Evolutionary conservation across 2,113 vertebrate genomes (phyloP).

Genomic region (Zosterops lateralis): DNA sequence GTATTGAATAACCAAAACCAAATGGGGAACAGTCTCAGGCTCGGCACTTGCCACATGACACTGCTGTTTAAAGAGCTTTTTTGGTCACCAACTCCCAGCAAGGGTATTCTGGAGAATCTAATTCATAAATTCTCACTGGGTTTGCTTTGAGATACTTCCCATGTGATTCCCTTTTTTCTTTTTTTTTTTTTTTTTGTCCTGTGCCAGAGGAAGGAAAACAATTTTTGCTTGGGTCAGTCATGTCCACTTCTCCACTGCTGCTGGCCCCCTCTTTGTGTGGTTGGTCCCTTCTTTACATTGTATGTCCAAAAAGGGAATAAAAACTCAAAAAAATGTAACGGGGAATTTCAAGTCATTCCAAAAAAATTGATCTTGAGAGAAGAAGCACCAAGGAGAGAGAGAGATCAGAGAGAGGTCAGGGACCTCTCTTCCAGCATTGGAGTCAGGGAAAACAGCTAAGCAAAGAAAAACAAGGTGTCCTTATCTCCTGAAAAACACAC

Average conservation of each 20-base stretch:
- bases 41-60: not conserved
- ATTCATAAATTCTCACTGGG: constrained; percentile 38
- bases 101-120: not conserved
- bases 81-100: constrained; percentile 35
- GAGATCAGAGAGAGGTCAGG: not conserved
- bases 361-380: not conserved
- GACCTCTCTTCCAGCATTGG: not conserved
- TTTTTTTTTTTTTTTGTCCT: not conserved
- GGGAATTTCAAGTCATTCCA: not conserved
- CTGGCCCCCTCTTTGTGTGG: not conserved
- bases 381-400: not conserved
- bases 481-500: not conserved
- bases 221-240: not conserved
- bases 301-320: not conserved
- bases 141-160: not conserved
- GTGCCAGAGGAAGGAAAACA: not conserved
- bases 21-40: constrained; percentile 35
- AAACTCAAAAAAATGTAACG: not conserved
- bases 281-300: not conserved
- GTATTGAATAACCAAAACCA: constrained; percentile 55
- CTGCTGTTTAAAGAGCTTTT: constrained; percentile 35
- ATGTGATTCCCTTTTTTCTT: not conserved
- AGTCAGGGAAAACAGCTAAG: not conserved
- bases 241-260: not conserved
- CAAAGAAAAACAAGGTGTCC: not conserved